Evolutionary conservation across 2,797 vertebrate genomes (phyloP), one percentile per base, ranked within the genome.

Genomic region (Ibycter americanus): DNA sequence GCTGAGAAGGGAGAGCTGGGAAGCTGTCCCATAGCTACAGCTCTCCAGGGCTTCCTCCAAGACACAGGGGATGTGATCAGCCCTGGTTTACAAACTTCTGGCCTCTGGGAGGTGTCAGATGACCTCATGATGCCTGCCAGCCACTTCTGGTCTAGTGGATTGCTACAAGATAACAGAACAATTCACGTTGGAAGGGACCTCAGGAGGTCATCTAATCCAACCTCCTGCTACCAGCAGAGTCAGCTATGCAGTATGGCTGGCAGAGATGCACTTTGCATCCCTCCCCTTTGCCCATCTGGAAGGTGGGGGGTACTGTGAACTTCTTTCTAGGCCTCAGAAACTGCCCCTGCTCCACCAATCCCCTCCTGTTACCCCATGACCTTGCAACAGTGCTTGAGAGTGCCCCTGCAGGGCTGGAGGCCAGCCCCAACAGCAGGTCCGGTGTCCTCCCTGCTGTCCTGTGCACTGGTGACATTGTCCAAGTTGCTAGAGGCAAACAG

Each of bases 341-440:
- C 5, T 78, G 31, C 10, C 3, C 6, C 34, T 84, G 34, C 25
- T 68, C 21, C 27, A 84, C 20, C 34, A 84, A 7, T 51, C 25
- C 22, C 55, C 22, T 79, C 40, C 6, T 32, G 20, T 34, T 11
- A 4, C 26, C 31, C 12, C 54, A 63, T 0, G 0, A 12, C 19
- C 20, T 31, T 70, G 46, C 36, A 52, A 25, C 1, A 4, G 72
- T 26, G 38, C 56, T 83, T 52, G 11, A 47, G 9, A 2, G 18
- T 32, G 38, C 38, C 44, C 54, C 44, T 22, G 66, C 51, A 70
- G 51, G 3, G 4, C 3, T 38, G 36, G 6, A 7, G n/a, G 12
- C 8, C 44, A 74, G 46, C 5, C 67, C 9, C 18, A 46, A 27
- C 19, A 63, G 31, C 38, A 73, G 17, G 18, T 27, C 47, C 16